These are phyloP conservation scores for Sarcophaga subvicina DNA, from an alignment of 2,888 invertebrate species.

Conservation along the genomic window DNA sequence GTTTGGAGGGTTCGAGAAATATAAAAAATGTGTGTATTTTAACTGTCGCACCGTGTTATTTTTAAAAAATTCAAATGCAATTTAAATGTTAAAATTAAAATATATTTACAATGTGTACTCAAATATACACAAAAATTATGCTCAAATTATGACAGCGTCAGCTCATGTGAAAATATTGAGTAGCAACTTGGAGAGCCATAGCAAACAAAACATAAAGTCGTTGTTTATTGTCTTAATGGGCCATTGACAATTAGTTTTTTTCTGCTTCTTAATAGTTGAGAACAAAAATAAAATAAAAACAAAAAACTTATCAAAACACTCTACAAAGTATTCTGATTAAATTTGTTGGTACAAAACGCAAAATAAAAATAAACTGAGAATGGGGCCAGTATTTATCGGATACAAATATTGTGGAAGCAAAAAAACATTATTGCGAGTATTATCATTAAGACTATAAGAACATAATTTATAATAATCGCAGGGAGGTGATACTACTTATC, in stretches of 20 bases:
- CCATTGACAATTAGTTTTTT: slow-evolving; percentile 26
- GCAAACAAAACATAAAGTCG: slow-evolving; percentile 15
- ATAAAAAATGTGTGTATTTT: too few species aligned
- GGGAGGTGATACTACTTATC: not conserved
- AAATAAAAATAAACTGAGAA: not conserved
- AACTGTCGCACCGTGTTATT: too few species aligned
- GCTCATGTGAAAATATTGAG: not conserved
- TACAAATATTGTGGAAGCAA: not conserved
- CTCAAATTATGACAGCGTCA: too few species aligned
- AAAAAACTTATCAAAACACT: not conserved
- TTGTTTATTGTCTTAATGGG: slow-evolving; percentile 15
- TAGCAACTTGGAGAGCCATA: not conserved
- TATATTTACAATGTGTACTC: too few species aligned
- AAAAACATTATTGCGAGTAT: not conserved
- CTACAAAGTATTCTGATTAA: not conserved
- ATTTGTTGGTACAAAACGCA: not conserved
- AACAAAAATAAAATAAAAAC: not conserved
- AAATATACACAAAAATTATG: too few species aligned
- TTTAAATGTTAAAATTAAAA: too few species aligned
- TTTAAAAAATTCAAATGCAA: too few species aligned
- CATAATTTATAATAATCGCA: not conserved
- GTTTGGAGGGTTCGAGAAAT: too few species aligned
- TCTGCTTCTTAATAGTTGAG: not conserved
- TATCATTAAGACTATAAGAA: not conserved
- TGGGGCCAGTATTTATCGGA: not conserved